Base-by-base conservation (phyloP, 2,113 vertebrate species). In the Callionymus lyra region DNA sequence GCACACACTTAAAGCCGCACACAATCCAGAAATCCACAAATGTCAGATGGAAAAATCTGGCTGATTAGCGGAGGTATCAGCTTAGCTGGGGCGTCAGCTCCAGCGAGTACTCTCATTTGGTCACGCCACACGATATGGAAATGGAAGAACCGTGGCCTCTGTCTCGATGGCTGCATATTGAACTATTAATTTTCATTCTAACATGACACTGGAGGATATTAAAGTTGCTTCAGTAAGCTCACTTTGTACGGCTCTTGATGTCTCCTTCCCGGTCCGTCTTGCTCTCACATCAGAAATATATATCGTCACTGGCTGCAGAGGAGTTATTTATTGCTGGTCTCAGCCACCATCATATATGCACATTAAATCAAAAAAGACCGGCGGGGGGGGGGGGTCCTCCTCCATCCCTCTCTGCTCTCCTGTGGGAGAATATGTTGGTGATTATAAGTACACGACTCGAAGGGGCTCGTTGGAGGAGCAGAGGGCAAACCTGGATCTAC, bases 181-280 rank as follows among this genome's bases (percentile, higher is more conserved):
- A 79, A 76, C 82, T 82, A 82, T 81, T 82, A 68, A 75, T 82
- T 85, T 85, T 86, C 79, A 82, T 85, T 86, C 83, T 79, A 78
- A 77, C 80, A 76, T 86, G 82, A 85, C 82, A 81, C 83, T 76
- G 70, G 57, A 79, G 79, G 76, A 81, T 81, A 82, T 83, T 74
- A 81, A 82, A 82, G 76, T 78, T 82, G 77, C 78, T 80, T 82
- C 64, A 70, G 65, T 63, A 74, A 72, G 65, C 78, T 85, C 74
- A 58, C 56, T 72, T 50, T 59, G 59, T 6, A 6, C 27, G 38
- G 13, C 12, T 34, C 44, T 27, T 38, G 42, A 42, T 47, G 40
- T 27, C 44, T 49, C 34, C 47, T 44, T 53, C 46, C 42, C 47
- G 42, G 15, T 64, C 48, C 53, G 40, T 50, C 41, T 33, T n/a